These are phyloP conservation scores for Sphenopsis melanotis DNA, from an alignment of 2,797 vertebrate species.

Conservation along the genomic window DNA sequence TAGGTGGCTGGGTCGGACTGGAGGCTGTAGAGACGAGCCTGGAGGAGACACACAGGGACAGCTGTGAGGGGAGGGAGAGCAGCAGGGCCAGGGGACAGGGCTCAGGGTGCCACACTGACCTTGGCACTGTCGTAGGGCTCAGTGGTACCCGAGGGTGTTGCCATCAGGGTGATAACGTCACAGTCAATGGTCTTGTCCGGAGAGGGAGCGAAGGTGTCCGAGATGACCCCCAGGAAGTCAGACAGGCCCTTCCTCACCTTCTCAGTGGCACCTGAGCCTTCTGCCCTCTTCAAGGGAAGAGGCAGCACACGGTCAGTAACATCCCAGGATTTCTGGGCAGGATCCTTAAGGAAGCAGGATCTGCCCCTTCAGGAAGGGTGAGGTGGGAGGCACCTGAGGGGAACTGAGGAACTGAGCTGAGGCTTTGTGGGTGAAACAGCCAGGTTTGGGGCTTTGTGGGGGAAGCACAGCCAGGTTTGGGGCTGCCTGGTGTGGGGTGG, in stretches of 20 bases:
- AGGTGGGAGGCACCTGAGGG: not conserved
- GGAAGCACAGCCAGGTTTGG: no score
- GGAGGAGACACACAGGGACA: conserved; percentile 1
- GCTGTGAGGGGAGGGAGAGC: not conserved
- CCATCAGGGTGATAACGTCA: conserved; percentile 95
- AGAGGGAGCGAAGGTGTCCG: conserved; percentile 93
- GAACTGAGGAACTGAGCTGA: not conserved
- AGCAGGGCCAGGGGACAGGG: not conserved
- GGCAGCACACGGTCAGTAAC: not conserved
- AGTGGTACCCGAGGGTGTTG: conserved; percentile 91
- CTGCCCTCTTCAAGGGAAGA: conserved; percentile 77
- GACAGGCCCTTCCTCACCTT: conserved; percentile 94
- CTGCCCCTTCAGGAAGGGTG: not conserved
- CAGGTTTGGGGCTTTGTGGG: no score
- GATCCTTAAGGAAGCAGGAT: not conserved
- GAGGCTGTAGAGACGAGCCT: conserved; percentile 96
- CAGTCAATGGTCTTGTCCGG: conserved; percentile 98
- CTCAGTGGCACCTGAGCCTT: conserved; percentile 89
- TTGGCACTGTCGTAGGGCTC: conserved; percentile 96
- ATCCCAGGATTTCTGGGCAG: fast-evolving
- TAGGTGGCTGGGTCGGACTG: conserved; percentile 98
- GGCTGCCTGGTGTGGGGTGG: not conserved
- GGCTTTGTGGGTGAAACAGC: not conserved
- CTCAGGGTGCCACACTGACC: conserved; percentile 62
- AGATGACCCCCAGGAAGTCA: conserved; percentile 95